These are phyloP conservation scores for Dryoscopus gambensis DNA, from an alignment of 2,113 vertebrate species.

Conservation along the genomic window DNA sequence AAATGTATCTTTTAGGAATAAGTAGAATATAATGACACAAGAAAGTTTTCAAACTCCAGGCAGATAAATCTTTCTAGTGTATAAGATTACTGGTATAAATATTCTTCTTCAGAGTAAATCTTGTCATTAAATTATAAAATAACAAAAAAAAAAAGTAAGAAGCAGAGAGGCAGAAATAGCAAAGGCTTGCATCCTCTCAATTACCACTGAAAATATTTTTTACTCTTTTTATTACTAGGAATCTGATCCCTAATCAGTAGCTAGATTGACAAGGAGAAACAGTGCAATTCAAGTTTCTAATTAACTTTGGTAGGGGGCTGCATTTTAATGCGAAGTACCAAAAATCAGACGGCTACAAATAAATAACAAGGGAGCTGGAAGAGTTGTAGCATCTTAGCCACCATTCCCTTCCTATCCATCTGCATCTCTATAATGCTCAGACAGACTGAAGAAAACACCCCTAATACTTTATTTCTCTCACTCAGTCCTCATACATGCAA, in stretches of 20 bases:
- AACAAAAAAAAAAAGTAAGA: neutral
- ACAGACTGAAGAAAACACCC: neutral
- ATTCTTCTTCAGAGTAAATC: neutral
- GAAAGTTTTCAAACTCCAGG: neutral
- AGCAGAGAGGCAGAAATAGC: neutral
- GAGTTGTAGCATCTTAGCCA: neutral
- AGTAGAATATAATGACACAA: slow-evolving; percentile 9
- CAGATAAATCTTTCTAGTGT: neutral
- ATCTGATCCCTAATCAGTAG: neutral
- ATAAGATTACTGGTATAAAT: neutral
- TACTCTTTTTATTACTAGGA: neutral
- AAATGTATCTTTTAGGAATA: slow-evolving; percentile 38
- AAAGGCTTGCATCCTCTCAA: neutral
- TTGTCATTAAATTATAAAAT: neutral
- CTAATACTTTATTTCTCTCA: neutral
- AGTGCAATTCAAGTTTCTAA: neutral
- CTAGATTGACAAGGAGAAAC: neutral
- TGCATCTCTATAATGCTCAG: neutral
- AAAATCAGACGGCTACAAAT: neutral
- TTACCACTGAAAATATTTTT: neutral
- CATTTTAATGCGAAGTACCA: neutral
- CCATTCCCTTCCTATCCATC: neutral
- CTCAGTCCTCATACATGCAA: slow-evolving; percentile 23
- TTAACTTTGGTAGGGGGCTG: neutral
- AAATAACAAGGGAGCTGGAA: neutral